These are phyloP conservation scores for Bryconaethiops microstoma DNA, from an alignment of 2,797 vertebrate species.

Conservation along the genomic window DNA sequence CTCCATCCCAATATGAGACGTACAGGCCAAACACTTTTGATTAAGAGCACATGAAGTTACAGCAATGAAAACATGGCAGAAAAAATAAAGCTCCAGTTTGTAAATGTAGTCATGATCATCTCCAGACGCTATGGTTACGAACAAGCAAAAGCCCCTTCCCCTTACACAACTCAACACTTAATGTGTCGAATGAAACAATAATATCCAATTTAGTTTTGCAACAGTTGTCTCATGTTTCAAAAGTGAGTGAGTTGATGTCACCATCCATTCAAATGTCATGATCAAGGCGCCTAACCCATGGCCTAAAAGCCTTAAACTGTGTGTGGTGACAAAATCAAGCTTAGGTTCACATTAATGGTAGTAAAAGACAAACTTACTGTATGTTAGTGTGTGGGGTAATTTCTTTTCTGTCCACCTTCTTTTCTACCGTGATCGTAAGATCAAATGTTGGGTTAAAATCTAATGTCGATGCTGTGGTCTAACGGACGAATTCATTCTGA, in stretches of 20 bases:
- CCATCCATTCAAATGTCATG: too few relatives aligned
- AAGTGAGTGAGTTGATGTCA: not conserved
- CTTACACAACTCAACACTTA: conserved; percentile 3
- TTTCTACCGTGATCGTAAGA: too few relatives aligned
- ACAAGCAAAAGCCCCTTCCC: not conserved
- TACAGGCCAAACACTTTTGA: conserved; percentile 48
- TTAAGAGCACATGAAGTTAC: conserved; percentile 61
- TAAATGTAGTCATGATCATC: conserved; percentile 52
- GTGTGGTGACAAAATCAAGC: not conserved
- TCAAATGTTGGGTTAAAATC: too few relatives aligned
- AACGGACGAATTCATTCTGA: too few relatives aligned
- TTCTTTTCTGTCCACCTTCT: too few relatives aligned
- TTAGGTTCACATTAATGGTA: not conserved
- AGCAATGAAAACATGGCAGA: conserved; percentile 59
- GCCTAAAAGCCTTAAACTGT: not conserved
- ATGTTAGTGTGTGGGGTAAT: too few relatives aligned
- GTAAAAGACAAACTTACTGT: not conserved
- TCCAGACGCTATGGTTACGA: conserved; percentile 39
- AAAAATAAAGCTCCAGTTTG: conserved; percentile 48
- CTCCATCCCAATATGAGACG: conserved; percentile 48
- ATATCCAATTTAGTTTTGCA: too few relatives aligned
- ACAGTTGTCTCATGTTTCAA: not conserved
- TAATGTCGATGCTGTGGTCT: too few relatives aligned
- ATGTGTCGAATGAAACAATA: conserved; percentile 12
- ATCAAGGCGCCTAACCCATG: too few relatives aligned